Evolutionary conservation across 1,140 invertebrate genomes (phyloP).

Genomic region (Drosophila dunni): DNA sequence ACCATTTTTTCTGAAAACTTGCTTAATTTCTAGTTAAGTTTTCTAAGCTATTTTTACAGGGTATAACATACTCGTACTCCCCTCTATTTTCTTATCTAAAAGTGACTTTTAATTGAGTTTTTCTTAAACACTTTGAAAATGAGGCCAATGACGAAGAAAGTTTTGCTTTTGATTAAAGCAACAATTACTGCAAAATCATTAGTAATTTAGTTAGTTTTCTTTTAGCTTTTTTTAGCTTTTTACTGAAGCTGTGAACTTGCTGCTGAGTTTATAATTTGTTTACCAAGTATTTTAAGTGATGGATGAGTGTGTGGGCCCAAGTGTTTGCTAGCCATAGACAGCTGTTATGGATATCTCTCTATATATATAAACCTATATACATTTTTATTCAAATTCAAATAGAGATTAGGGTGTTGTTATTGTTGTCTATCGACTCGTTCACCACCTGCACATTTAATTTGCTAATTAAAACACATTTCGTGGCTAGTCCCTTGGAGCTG

Average conservation of each 20-base stretch:
- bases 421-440: slow-evolving; percentile 39
- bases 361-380: background rate
- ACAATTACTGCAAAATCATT: slow-evolving; percentile 3
- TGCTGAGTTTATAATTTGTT: slow-evolving; percentile 11
- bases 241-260: background rate
- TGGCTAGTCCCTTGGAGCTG: background rate
- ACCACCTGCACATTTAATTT: slow-evolving; percentile 54
- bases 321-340: slow-evolving; percentile 17
- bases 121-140: slow-evolving; percentile 18
- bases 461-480: slow-evolving; percentile 65
- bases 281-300: slow-evolving; percentile 23
- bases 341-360: slow-evolving; percentile 18
- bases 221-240: background rate
- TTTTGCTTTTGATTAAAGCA: background rate
- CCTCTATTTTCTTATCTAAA: slow-evolving; percentile 1
- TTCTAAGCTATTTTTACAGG: slow-evolving; percentile 4
- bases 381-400: background rate
- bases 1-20: no score
- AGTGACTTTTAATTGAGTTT: slow-evolving; percentile 5
- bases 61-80: background rate
- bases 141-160: slow-evolving; percentile 14
- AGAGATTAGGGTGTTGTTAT: slow-evolving; percentile 25
- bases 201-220: slow-evolving; percentile 7
- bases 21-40: no score
- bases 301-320: slow-evolving; percentile 8